Evolutionary conservation across 2,113 vertebrate species (phyloP).

Genomic region (Megalops atlanticus): DNA sequence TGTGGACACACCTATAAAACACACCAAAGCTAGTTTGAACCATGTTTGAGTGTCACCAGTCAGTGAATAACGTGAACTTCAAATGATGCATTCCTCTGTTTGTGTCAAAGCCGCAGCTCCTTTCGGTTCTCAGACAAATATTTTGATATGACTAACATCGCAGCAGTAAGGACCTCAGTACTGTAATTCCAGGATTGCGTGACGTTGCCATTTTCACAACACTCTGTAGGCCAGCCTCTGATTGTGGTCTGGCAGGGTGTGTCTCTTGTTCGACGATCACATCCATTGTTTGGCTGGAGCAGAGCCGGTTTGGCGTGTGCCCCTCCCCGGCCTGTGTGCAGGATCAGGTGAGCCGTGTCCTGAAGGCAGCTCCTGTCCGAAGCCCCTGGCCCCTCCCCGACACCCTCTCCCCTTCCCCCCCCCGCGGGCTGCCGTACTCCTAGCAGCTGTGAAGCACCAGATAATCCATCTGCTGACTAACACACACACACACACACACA

Average conservation of each 20-base stretch:
- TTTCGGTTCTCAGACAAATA: background rate
- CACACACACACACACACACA: background rate
- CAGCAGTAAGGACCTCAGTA: background rate
- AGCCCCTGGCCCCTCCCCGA: background rate
- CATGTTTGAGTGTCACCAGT: too few relatives aligned
- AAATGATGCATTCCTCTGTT: too few relatives aligned
- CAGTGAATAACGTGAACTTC: too few relatives aligned
- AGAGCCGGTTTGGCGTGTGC: background rate
- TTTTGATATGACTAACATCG: background rate
- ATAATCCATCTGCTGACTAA: background rate
- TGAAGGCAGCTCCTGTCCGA: background rate
- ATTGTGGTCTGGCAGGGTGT: constrained; percentile 4
- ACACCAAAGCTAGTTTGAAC: too few relatives aligned
- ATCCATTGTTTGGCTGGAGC: background rate
- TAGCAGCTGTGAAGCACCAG: background rate
- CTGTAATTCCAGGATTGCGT: background rate
- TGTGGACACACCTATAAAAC: too few relatives aligned
- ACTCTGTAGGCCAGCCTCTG: background rate
- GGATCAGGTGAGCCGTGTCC: background rate
- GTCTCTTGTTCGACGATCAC: background rate
- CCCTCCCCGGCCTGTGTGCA: background rate
- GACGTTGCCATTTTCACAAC: background rate
- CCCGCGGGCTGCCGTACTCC: background rate
- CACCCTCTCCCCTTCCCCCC: background rate
- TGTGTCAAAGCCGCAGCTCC: background rate